Conservation (phyloP, 2,113 vertebrate species). For the Amblyopsis rosae region DNA sequence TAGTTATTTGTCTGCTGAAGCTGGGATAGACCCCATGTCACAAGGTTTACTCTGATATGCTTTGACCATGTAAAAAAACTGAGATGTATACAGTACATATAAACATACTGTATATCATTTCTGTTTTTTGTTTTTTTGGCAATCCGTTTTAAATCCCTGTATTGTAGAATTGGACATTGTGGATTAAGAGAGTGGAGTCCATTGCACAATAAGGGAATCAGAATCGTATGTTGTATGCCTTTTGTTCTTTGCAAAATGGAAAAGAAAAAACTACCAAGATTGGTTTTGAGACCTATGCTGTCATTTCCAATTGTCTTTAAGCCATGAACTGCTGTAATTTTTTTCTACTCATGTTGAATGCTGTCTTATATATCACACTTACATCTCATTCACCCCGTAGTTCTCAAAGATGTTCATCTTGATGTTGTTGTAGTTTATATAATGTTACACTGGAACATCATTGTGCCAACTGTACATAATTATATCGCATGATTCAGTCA, state of each 20-base stretch:
- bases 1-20: constrained; percentile 52
- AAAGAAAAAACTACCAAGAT: constrained; percentile 18
- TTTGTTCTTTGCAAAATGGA: constrained; percentile 51
- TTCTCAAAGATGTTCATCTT: constrained; percentile 9
- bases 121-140: neutral
- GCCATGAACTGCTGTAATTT: constrained; percentile 38
- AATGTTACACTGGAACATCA: constrained; percentile 37
- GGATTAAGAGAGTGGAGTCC: constrained; percentile 52
- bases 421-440: constrained; percentile 14
- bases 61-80: constrained; percentile 45
- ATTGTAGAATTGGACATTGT: constrained; percentile 8
- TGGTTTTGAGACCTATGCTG: constrained; percentile 50
- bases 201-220: constrained; percentile 58
- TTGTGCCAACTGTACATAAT: constrained; percentile 55
- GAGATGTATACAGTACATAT: constrained; percentile 23
- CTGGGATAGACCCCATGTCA: constrained; percentile 68
- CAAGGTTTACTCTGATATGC: constrained; percentile 59
- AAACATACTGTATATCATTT: constrained; percentile 53
- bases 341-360: constrained; percentile 23
- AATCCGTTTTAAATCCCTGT: constrained; percentile 2
- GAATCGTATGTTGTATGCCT: constrained; percentile 47
- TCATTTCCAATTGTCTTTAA: constrained; percentile 44
- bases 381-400: constrained; percentile 32
- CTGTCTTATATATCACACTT: constrained; percentile 24
- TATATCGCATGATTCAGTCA: constrained; percentile 41